Evolutionary conservation across 30 jellyfish, hydroid and myxozoan genomes (phyloP).

Genomic region (Cassiopea andromeda): DNA sequence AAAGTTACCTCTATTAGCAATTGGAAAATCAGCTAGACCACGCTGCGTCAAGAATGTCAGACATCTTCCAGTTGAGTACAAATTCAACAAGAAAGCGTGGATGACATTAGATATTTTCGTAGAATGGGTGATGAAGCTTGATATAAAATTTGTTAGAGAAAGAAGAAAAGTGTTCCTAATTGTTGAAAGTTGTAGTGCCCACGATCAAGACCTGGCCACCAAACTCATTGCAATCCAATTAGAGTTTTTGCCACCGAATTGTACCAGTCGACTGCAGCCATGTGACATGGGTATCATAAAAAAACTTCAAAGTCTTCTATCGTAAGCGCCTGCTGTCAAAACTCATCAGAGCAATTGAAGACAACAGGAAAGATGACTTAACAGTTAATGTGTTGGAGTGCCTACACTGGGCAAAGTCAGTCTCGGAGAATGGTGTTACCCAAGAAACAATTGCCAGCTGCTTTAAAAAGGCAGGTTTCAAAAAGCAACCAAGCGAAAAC

Average conservation of each 20-base stretch:
- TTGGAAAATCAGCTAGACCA: not conserved
- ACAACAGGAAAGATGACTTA: constrained; percentile 18
- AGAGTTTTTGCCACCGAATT: not conserved
- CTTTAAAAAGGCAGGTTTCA: constrained; percentile 13
- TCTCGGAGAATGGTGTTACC: constrained; percentile 22
- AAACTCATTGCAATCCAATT: not conserved
- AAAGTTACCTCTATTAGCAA: not conserved
- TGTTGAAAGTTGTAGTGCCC: constrained; percentile 13
- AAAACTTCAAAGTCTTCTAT: not conserved
- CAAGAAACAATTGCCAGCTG: constrained; percentile 29
- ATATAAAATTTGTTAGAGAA: not conserved
- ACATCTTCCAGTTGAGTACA: no score
- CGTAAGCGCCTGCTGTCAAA: constrained; percentile 20
- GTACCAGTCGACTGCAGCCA: constrained; percentile 18
- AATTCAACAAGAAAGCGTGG: no score
- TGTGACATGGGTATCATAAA: not conserved
- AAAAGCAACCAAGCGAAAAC: constrained; percentile 7
- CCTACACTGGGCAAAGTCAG: constrained; percentile 31
- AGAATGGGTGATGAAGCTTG: not conserved
- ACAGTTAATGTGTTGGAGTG: constrained; percentile 25
- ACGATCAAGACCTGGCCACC: not conserved
- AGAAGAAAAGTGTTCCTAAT: not conserved
- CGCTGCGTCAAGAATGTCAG: not conserved
- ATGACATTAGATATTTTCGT: not conserved
- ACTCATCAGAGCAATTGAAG: constrained; percentile 34